Evolutionary conservation across 2,888 invertebrate species (phyloP).

Genomic region (Deilephila porcellus): DNA sequence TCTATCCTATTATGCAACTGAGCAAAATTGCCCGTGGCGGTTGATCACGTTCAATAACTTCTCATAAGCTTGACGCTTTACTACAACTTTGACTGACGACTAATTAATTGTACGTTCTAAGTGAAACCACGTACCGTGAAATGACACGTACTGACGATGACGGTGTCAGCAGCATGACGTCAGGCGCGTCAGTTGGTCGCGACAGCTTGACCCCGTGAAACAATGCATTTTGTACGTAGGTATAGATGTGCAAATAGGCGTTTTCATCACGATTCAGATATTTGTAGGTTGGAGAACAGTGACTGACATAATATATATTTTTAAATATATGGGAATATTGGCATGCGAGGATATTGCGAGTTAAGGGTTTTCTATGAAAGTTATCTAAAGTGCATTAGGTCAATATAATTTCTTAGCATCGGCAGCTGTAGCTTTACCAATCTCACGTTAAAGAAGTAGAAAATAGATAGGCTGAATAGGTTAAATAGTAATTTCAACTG

Average conservation of each 20-base stretch:
- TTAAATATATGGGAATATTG: too few species aligned
- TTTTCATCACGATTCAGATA: background rate
- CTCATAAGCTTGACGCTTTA: background rate
- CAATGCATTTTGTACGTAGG: background rate
- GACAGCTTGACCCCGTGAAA: background rate
- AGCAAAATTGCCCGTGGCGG: background rate
- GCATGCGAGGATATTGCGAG: too few species aligned
- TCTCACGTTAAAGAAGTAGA: too few species aligned
- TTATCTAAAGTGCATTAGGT: too few species aligned
- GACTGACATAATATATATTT: too few species aligned
- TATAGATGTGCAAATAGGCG: background rate
- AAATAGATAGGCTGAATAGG: too few species aligned
- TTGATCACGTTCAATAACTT: background rate
- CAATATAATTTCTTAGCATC: too few species aligned
- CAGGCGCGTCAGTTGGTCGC: background rate
- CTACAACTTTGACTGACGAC: background rate
- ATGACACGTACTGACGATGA: background rate
- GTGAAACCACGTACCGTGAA: conserved; percentile 13
- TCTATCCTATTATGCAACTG: background rate
- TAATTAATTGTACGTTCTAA: conserved; percentile 1
- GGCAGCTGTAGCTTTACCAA: too few species aligned
- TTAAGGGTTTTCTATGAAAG: too few species aligned
- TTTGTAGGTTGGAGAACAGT: too few species aligned
- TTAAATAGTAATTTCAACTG: background rate
- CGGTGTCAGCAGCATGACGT: background rate